phyloP scores from a whole-genome alignment of 2,888 invertebrate species.

The Drosophila pseudotakahashii region DNA sequence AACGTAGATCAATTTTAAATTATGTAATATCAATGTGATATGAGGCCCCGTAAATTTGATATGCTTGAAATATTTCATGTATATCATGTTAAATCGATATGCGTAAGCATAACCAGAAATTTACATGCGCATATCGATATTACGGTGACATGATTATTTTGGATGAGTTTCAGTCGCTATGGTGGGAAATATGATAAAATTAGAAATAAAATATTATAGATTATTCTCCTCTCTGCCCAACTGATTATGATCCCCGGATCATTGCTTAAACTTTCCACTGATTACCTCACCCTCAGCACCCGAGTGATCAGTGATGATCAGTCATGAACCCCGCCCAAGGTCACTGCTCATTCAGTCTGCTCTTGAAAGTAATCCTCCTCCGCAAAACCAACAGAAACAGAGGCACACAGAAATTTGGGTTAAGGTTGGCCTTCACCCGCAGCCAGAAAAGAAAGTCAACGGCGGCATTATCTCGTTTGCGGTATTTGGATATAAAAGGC shows the following conservation, averaged over 20 bases:
- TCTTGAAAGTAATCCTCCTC: constrained; percentile 69
- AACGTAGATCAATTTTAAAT: no score
- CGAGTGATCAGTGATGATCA: constrained; percentile 6
- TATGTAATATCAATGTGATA: no score
- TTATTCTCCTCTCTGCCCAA: no score
- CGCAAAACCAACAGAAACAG: constrained; percentile 23
- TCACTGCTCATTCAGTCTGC: constrained; percentile 34
- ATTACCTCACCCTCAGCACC: constrained; percentile 12
- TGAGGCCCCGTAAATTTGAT: no score
- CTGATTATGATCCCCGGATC: background rate
- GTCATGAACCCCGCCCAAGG: constrained; percentile 17
- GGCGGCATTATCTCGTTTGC: constrained; percentile 21
- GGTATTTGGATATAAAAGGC: constrained; percentile 27
- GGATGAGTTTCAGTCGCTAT: background rate
- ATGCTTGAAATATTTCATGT: no score
- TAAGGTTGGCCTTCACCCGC: constrained; percentile 62
- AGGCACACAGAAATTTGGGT: constrained; percentile 54
- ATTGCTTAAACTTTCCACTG: background rate
- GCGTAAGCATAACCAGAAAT: no score
- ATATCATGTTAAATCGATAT: no score
- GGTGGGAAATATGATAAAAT: no score
- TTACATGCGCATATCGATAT: no score
- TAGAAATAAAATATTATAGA: no score
- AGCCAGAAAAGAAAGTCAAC: constrained; percentile 51
- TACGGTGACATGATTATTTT: no score